Conservation (phyloP, 2,888 invertebrate species). For the Timema cristinae region DNA sequence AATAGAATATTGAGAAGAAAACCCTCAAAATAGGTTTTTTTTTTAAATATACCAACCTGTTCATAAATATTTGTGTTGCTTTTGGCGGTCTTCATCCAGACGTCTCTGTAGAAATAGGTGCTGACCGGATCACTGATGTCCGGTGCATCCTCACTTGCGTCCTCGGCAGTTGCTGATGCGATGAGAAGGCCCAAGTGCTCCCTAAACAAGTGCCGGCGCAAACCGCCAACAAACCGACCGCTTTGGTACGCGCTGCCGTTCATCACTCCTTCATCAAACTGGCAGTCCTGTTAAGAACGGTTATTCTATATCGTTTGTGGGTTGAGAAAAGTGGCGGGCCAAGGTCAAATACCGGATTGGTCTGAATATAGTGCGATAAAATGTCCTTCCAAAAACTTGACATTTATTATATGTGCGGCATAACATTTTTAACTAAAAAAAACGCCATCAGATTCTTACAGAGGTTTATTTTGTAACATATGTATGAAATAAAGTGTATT, state of each 20-base stretch:
- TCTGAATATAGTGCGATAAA: too few species aligned
- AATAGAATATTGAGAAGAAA: background rate
- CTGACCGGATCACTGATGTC: slow-evolving; percentile 76
- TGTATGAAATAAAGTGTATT: too few species aligned
- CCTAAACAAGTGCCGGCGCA: slow-evolving; percentile 80
- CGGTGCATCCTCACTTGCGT: slow-evolving; percentile 45
- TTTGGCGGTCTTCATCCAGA: slow-evolving; percentile 78
- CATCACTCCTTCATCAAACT: slow-evolving; percentile 76
- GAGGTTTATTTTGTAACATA: too few species aligned
- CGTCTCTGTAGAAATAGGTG: slow-evolving; percentile 75
- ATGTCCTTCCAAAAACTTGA: too few species aligned
- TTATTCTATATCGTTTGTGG: too few species aligned
- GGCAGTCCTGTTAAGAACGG: slow-evolving; percentile 59
- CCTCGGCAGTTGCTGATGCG: slow-evolving; percentile 45
- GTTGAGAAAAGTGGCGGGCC: too few species aligned
- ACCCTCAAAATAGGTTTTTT: too few species aligned
- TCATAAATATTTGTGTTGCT: slow-evolving; percentile 88
- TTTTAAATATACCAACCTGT: slow-evolving; percentile 50
- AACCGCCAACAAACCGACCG: slow-evolving; percentile 80
- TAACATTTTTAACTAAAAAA: too few species aligned
- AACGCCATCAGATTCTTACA: too few species aligned
- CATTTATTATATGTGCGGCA: too few species aligned
- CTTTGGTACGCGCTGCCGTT: slow-evolving; percentile 75
- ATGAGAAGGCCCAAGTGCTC: slow-evolving; percentile 81
- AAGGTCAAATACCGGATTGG: too few species aligned